phyloP scores from a whole-genome alignment of 2,888 invertebrate genomes.

The Melangyna quadrimaculata region DNA sequence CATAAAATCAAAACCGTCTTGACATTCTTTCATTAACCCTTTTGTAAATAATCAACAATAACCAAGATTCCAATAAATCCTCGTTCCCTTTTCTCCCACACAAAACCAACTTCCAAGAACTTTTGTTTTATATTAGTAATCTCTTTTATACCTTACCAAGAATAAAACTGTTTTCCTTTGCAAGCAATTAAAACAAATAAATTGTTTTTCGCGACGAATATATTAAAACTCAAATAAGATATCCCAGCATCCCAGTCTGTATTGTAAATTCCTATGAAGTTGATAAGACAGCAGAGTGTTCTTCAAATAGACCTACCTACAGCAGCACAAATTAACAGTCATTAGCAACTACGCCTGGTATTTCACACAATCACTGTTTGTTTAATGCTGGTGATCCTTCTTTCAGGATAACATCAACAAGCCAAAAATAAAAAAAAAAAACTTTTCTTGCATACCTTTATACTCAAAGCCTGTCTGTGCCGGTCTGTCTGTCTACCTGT shows the following conservation, averaged over 20 bases:
- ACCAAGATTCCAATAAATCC: neutral
- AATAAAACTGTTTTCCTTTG: neutral
- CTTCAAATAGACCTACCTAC: slow-evolving; percentile 3
- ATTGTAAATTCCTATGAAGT: slow-evolving; percentile 28
- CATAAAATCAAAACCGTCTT: neutral
- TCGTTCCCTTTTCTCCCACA: neutral
- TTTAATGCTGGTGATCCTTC: slow-evolving; percentile 56
- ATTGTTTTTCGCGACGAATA: slow-evolving; percentile 15
- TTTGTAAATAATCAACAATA: neutral
- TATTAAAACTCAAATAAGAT: slow-evolving; percentile 32
- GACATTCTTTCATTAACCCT: neutral
- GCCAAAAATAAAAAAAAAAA: neutral
- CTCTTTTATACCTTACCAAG: neutral
- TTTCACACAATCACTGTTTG: slow-evolving; percentile 66
- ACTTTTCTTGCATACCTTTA: neutral
- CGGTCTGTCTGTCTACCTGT: neutral
- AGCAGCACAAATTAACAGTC: slow-evolving; percentile 55
- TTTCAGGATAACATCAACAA: slow-evolving; percentile 35
- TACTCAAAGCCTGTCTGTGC: neutral
- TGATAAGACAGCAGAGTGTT: neutral
- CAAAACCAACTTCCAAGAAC: neutral
- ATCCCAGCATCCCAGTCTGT: neutral
- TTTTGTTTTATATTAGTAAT: neutral
- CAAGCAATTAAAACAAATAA: slow-evolving; percentile 49
- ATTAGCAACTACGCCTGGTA: slow-evolving; percentile 59